Evolutionary conservation across 2,797 vertebrate species (phyloP).

Genomic region (Pseudomugil tenellus): DNA sequence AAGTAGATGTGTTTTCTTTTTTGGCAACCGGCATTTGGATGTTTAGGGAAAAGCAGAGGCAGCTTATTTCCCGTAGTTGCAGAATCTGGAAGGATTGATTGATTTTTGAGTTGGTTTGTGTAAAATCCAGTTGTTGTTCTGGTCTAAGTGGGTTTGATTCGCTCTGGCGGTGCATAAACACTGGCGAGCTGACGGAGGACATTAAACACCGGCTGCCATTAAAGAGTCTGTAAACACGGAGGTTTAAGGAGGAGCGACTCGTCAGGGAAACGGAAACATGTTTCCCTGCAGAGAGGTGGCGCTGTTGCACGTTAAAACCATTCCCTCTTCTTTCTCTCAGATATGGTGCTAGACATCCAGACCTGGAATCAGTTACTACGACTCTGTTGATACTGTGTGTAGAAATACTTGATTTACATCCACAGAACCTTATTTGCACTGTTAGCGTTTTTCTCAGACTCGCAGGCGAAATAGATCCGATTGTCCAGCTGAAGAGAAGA

Average conservation of each 20-base stretch:
- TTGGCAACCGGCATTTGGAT: not conserved
- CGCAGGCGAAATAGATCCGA: constrained; percentile 1
- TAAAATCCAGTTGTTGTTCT: too few relatives aligned
- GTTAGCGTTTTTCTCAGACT: constrained; percentile 26
- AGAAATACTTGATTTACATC: constrained; percentile 46
- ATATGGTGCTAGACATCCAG: constrained; percentile 53
- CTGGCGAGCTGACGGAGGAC: constrained; percentile 2
- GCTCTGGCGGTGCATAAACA: not conserved
- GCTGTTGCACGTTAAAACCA: not conserved
- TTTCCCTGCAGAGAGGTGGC: not conserved
- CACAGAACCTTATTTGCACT: constrained; percentile 50
- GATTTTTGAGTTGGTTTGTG: too few relatives aligned
- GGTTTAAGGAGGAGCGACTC: not conserved
- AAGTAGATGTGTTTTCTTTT: not conserved
- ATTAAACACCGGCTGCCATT: constrained; percentile 27
- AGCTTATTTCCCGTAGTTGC: not conserved
- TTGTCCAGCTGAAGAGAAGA: constrained; percentile 20
- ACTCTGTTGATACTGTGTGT: constrained; percentile 39
- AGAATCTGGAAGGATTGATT: not conserved
- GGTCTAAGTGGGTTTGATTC: not conserved
- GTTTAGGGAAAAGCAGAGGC: constrained; percentile 8
- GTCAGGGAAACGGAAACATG: too few relatives aligned
- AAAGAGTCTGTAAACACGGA: not conserved
- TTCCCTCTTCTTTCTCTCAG: constrained; percentile 7
- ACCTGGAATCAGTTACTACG: constrained; percentile 39